phyloP scores from a whole-genome alignment of 2,113 vertebrate species.

The Elgaria multicarinata region DNA sequence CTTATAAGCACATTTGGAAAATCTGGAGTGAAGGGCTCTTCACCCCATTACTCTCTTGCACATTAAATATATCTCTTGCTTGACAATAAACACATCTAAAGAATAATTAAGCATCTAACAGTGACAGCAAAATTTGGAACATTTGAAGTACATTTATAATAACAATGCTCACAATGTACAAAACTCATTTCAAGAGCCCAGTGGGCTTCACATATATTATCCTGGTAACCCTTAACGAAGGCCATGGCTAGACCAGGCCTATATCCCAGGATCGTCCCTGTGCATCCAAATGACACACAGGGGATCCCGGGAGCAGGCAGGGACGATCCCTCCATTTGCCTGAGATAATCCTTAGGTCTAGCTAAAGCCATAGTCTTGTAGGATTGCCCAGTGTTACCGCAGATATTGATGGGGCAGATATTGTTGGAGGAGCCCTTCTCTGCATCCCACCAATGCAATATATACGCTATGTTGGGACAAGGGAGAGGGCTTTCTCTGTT shows the following conservation, averaged over 20 bases:
- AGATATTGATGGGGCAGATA: background rate
- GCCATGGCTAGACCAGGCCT: too few relatives aligned
- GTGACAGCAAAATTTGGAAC: background rate
- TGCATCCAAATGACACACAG: too few relatives aligned
- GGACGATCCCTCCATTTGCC: too few relatives aligned
- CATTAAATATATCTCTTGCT: background rate
- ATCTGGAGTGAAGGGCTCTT: constrained; percentile 10
- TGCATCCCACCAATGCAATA: too few relatives aligned
- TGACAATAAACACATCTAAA: constrained; percentile 14
- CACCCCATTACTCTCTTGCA: constrained; percentile 9
- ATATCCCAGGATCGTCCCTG: too few relatives aligned
- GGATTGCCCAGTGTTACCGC: background rate
- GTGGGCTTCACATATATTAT: background rate
- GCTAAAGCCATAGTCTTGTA: too few relatives aligned
- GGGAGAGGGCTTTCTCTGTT: too few relatives aligned
- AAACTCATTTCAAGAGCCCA: background rate
- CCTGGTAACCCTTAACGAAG: background rate
- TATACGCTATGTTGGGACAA: too few relatives aligned
- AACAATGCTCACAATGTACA: background rate
- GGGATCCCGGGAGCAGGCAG: too few relatives aligned
- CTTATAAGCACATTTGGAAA: constrained; percentile 1
- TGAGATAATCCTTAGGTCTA: too few relatives aligned
- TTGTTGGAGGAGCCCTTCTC: too few relatives aligned
- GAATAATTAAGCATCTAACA: constrained; percentile 7
- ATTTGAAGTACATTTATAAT: constrained; percentile 1